Evolutionary conservation across 2,888 invertebrate genomes (phyloP), one percentile per base, ranked within the genome.

Genomic region (Alsophila aescularia): DNA sequence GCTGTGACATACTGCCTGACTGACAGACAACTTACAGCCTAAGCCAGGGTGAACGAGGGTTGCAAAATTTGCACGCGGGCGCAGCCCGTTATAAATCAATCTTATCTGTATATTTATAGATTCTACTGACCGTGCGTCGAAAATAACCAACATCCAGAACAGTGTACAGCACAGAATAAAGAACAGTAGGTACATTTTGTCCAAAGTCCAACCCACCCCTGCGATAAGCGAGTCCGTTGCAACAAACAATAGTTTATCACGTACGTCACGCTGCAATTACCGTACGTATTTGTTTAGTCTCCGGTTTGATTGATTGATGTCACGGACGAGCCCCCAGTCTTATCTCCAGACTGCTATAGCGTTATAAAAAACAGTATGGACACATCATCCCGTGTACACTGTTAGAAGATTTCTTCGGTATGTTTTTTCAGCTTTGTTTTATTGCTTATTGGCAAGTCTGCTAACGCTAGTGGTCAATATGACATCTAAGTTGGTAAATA

Each of bases 271-370:
- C 70, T 84, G 83, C 84, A 85, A 66, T 65, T 70, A 65, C 75
- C 73, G 80, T 81, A 79, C 81, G 84, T 77, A 83, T 74, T 83
- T 87, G 83, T 88, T 87, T 79, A 75, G 88, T 87, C 85, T 85
- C 70, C 52, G 62, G 10, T 42, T 41, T 74, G 79, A 79, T 77
- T 79, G 79, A 85, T 81, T 79, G 85, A 86, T 88, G 90, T 91
- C 90, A 91, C 65, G 90, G 90, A 84, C 90, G 89, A 90, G 90
- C 90, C 90, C 86, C 90, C 85, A 39, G 53, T 49, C 62, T 85
- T 90, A 89, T 90, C 87, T 52, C 27, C 15, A 67, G 68, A 67
- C 71, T 36, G 60, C 31, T 27, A 7, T 10, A 10, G 2, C 36
- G 10, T 43, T n/a, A 8, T 51, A 34, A 14, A 24, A 12, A 39